A percentile compares a stretch with the other conserved stretches of the same genome.
Conservation (phyloP, 2,888 invertebrate species). For the Orthosia incerta region DNA sequence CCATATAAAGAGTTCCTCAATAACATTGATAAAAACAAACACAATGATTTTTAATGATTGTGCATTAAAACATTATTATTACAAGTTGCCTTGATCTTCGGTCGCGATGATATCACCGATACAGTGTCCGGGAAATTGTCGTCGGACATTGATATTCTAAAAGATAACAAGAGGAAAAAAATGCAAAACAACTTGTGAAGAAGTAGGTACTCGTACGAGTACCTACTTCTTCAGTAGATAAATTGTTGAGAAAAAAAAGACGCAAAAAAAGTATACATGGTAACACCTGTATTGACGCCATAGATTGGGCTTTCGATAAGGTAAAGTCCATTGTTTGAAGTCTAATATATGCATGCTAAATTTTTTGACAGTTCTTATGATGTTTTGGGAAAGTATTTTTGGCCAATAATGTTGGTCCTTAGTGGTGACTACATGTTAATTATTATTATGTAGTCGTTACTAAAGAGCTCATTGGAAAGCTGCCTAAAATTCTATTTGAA, state of each 20-base stretch:
- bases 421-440: too few species aligned
- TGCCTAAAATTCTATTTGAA: neutral
- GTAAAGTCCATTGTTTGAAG: neutral
- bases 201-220: neutral
- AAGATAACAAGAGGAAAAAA: constrained; percentile 55
- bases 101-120: constrained; percentile 75
- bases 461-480: neutral
- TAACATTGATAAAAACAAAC: constrained; percentile 59
- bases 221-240: too few species aligned
- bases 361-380: neutral
- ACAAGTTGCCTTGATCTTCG: constrained; percentile 73
- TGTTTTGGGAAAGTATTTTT: neutral
- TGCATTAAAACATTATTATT: constrained; percentile 50
- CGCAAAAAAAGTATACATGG: constrained; percentile 21
- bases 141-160: constrained; percentile 48
- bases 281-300: constrained; percentile 19
- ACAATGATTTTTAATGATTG: constrained; percentile 60
- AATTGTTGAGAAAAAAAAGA: constrained; percentile 11
- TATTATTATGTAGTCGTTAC: neutral
- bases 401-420: too few species aligned
- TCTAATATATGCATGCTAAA: neutral
- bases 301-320: constrained; percentile 11
- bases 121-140: constrained; percentile 73
- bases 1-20: constrained; percentile 48
- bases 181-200: constrained; percentile 30